Evolutionary conservation across 37 sponge, comb jelly and placozoan species (phyloP), one percentile per base, ranked within the genome.

Genomic region (Ianthella basta): DNA sequence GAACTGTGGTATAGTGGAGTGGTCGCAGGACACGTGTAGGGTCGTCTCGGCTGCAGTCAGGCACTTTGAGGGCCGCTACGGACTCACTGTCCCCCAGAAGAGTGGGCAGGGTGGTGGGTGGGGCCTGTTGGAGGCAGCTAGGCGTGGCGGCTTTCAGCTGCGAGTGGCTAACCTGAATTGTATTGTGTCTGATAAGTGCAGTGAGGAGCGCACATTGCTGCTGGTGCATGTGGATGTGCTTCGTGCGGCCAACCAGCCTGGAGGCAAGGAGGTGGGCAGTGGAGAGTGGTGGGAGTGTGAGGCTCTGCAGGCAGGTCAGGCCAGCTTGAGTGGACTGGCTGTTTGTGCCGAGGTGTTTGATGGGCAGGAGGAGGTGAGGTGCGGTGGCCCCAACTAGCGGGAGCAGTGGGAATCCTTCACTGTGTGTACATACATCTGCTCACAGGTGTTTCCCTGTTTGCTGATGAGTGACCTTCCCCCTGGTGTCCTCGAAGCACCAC

Each of bases 1-100:
- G 35, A 74, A 78, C 60, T 90, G 83, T 36, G 30, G 24, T 1
- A 83, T 55, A 84, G 56, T 70, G 85, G 84, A 38, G 88, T 82
- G 57, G 91, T 78, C 12, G 32, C 59, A 33, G 88, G 39, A 12
- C 82, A 64, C 86, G 83, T 80, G 20, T 87, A 80, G 84, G 82
- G 64, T 87, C 80, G 91, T 87, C 86, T 53, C 70, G 65, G 37
- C 86, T 78, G 12, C 61, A 66, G 14, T 39, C 24, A 0, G 82
- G 82, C 37, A 55, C 82, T 24, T 21, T 85, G 32, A 44, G 41
- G 25, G 72, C 32, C 36, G 55, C 80, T 19, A 27, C 85, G 82
- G 32, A 72, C 0, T 81, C 85, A 38, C 65, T 81, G 55, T 33
- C 3, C 8, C 50, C 50, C 50, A 10, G 50, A 44, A 44, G 50